phyloP scores from a whole-genome alignment of 2,113 vertebrate genomes.

The Siniperca chuatsi region DNA sequence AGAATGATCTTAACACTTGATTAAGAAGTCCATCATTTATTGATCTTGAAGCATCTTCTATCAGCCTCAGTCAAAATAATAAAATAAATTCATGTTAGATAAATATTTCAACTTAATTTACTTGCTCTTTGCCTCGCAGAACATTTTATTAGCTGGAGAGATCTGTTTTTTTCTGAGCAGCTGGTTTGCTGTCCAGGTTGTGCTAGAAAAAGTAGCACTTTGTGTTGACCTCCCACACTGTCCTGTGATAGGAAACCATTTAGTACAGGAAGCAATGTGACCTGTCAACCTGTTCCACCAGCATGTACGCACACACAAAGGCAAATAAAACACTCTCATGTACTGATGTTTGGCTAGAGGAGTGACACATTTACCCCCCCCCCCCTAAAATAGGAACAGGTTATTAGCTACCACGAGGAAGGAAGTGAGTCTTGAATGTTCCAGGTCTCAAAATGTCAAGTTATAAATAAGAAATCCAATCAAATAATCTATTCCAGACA shows the following conservation, averaged over 20 bases:
- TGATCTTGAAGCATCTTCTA: not conserved
- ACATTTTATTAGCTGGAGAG: not conserved
- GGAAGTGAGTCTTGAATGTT: not conserved
- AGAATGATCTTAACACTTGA: conserved; percentile 19
- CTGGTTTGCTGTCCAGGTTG: conserved; percentile 7
- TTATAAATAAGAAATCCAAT: not conserved
- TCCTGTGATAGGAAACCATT: conserved; percentile 60
- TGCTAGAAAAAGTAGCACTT: conserved; percentile 11
- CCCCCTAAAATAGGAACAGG: not conserved
- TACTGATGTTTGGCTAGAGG: conserved; percentile 44
- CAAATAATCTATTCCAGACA: not conserved
- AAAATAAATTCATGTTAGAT: not conserved
- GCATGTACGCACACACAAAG: conserved; percentile 6
- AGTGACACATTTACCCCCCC: conserved; percentile 15
- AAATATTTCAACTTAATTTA: conserved; percentile 3
- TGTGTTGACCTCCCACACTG: conserved; percentile 30
- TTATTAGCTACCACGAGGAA: not conserved
- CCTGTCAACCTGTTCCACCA: conserved; percentile 39
- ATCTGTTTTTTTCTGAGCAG: not conserved
- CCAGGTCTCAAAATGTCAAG: not conserved
- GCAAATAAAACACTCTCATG: conserved; percentile 30
- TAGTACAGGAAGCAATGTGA: conserved; percentile 51
- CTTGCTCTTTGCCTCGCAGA: not conserved
- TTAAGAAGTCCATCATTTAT: conserved; percentile 24
- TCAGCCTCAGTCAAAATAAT: not conserved